Evolutionary conservation across 2,888 invertebrate genomes (phyloP).

Genomic region (Drosophila peninsularis): DNA sequence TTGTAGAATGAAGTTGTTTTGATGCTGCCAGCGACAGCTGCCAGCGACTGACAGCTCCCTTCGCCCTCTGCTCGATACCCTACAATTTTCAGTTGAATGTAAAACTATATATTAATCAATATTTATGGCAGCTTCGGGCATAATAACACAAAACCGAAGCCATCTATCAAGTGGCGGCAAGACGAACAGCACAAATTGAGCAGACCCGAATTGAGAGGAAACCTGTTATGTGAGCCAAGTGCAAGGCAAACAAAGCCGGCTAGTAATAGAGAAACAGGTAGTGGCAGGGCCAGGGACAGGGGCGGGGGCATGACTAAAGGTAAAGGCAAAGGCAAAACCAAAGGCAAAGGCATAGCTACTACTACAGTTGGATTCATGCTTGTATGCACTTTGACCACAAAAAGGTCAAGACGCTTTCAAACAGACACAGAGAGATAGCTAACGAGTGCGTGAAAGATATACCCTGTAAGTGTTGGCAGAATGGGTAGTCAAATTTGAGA

Average conservation of each 20-base stretch:
- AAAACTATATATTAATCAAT: conserved; percentile 74
- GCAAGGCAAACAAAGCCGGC: conserved; percentile 46
- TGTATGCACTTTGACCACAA: conserved; percentile 79
- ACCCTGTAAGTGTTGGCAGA: conserved; percentile 4
- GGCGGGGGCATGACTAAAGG: background rate
- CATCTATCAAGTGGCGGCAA: conserved; percentile 65
- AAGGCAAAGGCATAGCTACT: conserved; percentile 32
- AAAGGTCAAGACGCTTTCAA: conserved; percentile 70
- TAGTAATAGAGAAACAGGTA: conserved; percentile 13
- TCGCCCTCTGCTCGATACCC: background rate
- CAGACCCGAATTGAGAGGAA: conserved; percentile 35
- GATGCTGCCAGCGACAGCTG: conserved; percentile 65
- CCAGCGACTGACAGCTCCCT: conserved; percentile 9
- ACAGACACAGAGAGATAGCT: conserved; percentile 16
- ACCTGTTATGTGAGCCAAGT: conserved; percentile 70
- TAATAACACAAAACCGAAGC: conserved; percentile 45
- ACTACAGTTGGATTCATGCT: conserved; percentile 64
- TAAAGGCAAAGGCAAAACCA: conserved; percentile 8
- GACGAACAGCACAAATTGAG: conserved; percentile 53
- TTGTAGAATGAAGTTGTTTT: conserved; percentile 77
- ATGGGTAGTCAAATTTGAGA: background rate
- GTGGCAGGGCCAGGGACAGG: background rate
- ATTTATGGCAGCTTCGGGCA: conserved; percentile 67
- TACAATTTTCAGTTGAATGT: conserved; percentile 55
- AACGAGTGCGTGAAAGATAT: conserved; percentile 18